Conservation (phyloP, 2,888 invertebrate species). For the Brenthis hecate region DNA sequence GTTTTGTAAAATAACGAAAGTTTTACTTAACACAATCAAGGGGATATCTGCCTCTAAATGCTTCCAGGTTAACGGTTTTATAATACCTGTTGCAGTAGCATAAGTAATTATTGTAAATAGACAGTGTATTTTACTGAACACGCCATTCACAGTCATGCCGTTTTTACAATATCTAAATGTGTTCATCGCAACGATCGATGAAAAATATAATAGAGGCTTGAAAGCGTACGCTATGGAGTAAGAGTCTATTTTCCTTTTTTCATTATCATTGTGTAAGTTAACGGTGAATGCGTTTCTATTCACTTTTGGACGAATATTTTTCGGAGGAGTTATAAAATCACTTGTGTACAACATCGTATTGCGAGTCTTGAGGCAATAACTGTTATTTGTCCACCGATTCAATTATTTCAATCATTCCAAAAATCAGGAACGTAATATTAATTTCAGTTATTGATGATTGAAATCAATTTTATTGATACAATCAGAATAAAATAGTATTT, state of each 20-base stretch:
- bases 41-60: conserved; percentile 54
- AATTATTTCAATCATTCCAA: neutral
- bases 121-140: conserved; percentile 48
- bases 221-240: conserved; percentile 49
- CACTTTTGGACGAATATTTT: conserved; percentile 10
- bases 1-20: conserved; percentile 45
- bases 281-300: conserved; percentile 39
- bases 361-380: neutral
- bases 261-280: conserved; percentile 36
- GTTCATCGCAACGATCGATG: conserved; percentile 53
- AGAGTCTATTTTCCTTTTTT: conserved; percentile 29
- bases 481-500: too few relatives aligned
- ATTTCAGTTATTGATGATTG: neutral
- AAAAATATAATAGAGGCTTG: conserved; percentile 54
- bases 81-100: conserved; percentile 36
- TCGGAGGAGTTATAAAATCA: conserved; percentile 38
- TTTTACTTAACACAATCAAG: conserved; percentile 55
- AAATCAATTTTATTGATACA: too few relatives aligned
- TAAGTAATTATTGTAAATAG: conserved; percentile 45
- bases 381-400: too few relatives aligned
- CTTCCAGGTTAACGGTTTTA: conserved; percentile 51
- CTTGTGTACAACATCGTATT: conserved; percentile 39
- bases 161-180: conserved; percentile 47
- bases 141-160: conserved; percentile 41
- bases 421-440: neutral